Base-by-base conservation (phyloP, 2,113 vertebrate species). In the Eretmochelys imbricata region DNA sequence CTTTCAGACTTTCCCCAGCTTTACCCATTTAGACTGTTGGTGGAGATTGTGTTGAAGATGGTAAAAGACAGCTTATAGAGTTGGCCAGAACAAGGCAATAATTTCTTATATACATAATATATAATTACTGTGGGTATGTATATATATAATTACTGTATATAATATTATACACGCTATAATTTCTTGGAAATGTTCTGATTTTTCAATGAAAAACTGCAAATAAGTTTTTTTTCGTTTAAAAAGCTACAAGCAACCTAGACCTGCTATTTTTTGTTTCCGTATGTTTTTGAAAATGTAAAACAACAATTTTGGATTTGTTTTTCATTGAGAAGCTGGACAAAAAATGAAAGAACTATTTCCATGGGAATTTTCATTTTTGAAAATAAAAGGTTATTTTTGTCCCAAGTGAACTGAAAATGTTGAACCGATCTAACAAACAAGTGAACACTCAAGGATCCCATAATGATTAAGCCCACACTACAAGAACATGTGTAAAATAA, bases 241-340 rank as follows among this genome's bases (percentile, higher is more conserved):
- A 55, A 55, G 17, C 51, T 19, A 22, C 20, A 22, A 54, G 53
- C 20, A 54, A 54, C 19, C 19, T 54, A 54, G 53, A 54, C 20
- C 8, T 54, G 53, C 25, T 57, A 27, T 22, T 81, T 81, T 65
- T 50, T 14, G 19, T n/a, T 50, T 48, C 4, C 38, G 6, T 19
- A 38, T 72, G 16, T 29, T 51, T 38, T 29, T 50, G 46, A 50
- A 35, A 16, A 25, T 38, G 19, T 20, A 57, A 57, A 57, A 27
- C 25, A 27, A 38, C 69, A 1, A 7, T 62, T 75, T 55, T 46
- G 1, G 0, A 20, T 80, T 57, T 75, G 2, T 89, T 42, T 89
- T 94, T 82, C 89, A 7, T 29, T 54, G 16, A 86, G 11, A 50
- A 95, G 75, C 10, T 57, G 1, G 65, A 91, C 93, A 95, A 76